Conservation (phyloP, 2,797 vertebrate genomes). For the Xenopus petersii region DNA sequence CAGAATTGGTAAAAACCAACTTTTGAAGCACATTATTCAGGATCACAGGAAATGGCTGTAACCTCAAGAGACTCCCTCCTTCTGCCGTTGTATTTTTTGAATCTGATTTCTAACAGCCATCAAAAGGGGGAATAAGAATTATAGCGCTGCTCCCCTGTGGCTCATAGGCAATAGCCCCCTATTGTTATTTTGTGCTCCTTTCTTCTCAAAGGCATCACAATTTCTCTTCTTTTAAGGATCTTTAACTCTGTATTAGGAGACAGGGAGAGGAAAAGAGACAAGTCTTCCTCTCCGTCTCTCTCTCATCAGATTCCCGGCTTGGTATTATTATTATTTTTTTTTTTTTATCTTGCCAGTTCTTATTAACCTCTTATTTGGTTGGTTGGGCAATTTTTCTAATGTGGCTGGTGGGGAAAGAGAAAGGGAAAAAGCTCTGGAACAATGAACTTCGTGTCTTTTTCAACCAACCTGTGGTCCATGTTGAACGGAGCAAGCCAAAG, state of each 20-base stretch:
- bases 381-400: conserved; percentile 72
- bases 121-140: conserved; percentile 98
- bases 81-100: conserved; percentile 80
- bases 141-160: conserved; percentile 92
- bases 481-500: too few species aligned
- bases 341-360: conserved; percentile 85
- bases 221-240: conserved; percentile 78
- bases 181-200: conserved; percentile 99
- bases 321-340: conserved; percentile 64
- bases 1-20: conserved; percentile 92
- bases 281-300: conserved; percentile 90
- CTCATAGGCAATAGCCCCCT: conserved; percentile 97
- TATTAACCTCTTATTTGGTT: conserved; percentile 95
- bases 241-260: conserved; percentile 98
- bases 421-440: too few species aligned
- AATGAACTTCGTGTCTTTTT: too few species aligned
- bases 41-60: conserved; percentile 99
- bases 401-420: background rate
- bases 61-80: conserved; percentile 90
- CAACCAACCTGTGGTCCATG: too few species aligned
- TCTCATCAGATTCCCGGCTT: conserved; percentile 92
- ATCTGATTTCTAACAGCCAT: conserved; percentile 93
- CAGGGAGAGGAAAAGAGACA: conserved; percentile 73
- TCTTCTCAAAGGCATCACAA: conserved; percentile 99
- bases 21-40: conserved; percentile 98